Base-by-base conservation (phyloP, 1,140 invertebrate species). In the Heliconius congener region DNA sequence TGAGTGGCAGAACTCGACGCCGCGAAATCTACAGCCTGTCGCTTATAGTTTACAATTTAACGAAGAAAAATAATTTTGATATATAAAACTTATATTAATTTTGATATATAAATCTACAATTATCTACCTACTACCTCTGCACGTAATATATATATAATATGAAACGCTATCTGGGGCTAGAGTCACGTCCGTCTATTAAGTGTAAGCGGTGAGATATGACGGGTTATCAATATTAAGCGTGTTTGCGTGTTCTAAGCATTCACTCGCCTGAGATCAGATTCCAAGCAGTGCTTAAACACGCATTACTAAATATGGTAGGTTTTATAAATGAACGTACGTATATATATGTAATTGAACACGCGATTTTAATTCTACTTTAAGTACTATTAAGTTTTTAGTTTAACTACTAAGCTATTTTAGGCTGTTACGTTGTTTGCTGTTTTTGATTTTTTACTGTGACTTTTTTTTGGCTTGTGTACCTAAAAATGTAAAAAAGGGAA, bases 121-220 rank as follows among this genome's bases (percentile, higher is more conserved):
- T 30, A 77, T 39, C 50, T 34, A 75, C 71, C 34, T 76, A 27
- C 55, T 77, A 3, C 60, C 71, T 80, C 30, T 18, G 23, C 73
- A 57, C 75, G 76, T 77, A 80, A 77, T 52, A 37, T 75, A n/a
- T 57, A 71, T 72, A 77, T 81, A 81, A 81, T 73, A 57, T 30
- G 30, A 30, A 30, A 30, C 30, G 30, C 30, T 30, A 2, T 30
- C 30, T 42, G 72, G 71, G 37, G 60, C 75, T 80, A 60, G 42
- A 79, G 87, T 84, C 87, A 88, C 87, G 87, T 88, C 80, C 82
- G 78, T 79, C 86, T 85, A 83, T 88, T 87, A 88, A 84, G 71
- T 74, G 73, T 78, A 74, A 84, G 82, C 81, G 81, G 83, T 57
- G 73, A 80, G 83, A 86, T 87, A 85, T 84, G 84, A 82, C 82